Evolutionary conservation across 1,140 invertebrate genomes (phyloP).

Genomic region (Lycorma delicatula): DNA sequence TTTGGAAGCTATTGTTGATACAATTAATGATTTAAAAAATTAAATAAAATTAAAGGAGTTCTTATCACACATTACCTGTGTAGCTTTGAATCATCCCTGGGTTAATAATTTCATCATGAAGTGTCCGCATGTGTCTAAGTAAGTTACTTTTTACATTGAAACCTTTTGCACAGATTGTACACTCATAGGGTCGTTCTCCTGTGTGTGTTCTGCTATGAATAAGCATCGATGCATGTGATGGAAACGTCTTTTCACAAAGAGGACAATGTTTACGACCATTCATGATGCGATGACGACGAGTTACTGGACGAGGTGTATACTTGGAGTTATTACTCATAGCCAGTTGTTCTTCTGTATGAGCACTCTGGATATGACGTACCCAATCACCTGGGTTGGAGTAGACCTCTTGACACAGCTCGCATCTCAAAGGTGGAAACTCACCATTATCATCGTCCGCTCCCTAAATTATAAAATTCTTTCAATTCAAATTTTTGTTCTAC

Average conservation of each 20-base stretch:
- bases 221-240: slow-evolving; percentile 65
- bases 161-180: slow-evolving; percentile 62
- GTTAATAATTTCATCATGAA: slow-evolving; percentile 25
- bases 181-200: slow-evolving; percentile 56
- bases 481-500: no score
- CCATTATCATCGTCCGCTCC: slow-evolving; percentile 50
- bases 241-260: slow-evolving; percentile 64
- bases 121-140: slow-evolving; percentile 57
- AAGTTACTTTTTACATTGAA: slow-evolving; percentile 72
- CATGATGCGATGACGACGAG: slow-evolving; percentile 5
- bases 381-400: slow-evolving; percentile 73
- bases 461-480: no score
- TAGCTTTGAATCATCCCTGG: no score
- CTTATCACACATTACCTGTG: no score
- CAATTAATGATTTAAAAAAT: no score
- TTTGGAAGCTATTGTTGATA: no score
- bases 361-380: slow-evolving; percentile 73
- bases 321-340: slow-evolving; percentile 61
- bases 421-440: slow-evolving; percentile 57
- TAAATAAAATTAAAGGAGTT: no score
- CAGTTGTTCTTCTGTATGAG: slow-evolving; percentile 73
- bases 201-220: slow-evolving; percentile 40
- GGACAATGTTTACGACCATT: slow-evolving; percentile 53
- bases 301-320: not conserved
- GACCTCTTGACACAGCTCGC: slow-evolving; percentile 71